Percentiles rank a stretch among this genome's conserved stretches.
Conservation (phyloP, 2,113 vertebrate genomes). For the Psilopsiagon aurifrons region DNA sequence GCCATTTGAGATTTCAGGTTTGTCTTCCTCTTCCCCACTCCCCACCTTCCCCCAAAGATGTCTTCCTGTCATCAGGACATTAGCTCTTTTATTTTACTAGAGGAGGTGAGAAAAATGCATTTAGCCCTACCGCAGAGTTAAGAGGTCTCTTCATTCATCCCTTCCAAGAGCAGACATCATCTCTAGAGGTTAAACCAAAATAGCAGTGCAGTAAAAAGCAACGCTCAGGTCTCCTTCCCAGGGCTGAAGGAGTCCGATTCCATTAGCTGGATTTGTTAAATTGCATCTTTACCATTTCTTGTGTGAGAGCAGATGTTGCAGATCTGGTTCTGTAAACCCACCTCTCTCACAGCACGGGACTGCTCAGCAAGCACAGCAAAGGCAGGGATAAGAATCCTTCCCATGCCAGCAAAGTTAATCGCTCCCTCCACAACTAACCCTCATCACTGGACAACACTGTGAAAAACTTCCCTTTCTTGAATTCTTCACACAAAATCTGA, state of each 20-base stretch:
- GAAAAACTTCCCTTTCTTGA: not conserved
- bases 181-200: slow-evolving; percentile 41
- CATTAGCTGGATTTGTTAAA: not conserved
- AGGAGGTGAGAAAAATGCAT: not conserved
- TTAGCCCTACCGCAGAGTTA: not conserved
- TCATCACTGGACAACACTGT: not conserved
- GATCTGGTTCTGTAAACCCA: not conserved
- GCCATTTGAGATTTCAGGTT: slow-evolving; percentile 62
- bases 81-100: not conserved
- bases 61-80: slow-evolving; percentile 33
- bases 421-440: not conserved
- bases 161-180: not conserved
- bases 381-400: not conserved
- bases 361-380: not conserved
- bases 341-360: not conserved
- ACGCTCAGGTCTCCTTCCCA: not conserved
- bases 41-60: not conserved
- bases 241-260: not conserved
- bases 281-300: not conserved
- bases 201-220: not conserved
- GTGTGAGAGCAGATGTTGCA: not conserved
- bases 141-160: not conserved
- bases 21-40: slow-evolving; percentile 33
- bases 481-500: not conserved
- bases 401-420: not conserved